phyloP scores from a whole-genome alignment of 1,140 invertebrate genomes.

The Drosophila funebris region DNA sequence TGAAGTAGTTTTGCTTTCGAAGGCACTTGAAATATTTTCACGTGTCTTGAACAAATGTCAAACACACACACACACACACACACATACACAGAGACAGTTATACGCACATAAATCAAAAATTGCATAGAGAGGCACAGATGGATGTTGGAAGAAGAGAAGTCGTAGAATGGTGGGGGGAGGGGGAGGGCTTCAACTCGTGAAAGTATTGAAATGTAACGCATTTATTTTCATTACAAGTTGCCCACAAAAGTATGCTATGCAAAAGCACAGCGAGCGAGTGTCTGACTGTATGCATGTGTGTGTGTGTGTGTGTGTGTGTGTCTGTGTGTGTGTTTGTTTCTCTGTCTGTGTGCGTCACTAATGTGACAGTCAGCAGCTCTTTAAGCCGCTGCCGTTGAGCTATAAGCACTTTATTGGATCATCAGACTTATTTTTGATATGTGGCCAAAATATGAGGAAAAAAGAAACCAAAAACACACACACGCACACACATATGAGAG shows the following conservation, averaged over 20 bases:
- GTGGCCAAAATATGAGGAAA: conserved; percentile 58
- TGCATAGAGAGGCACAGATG: conserved; percentile 18
- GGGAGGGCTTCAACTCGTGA: conserved; percentile 27
- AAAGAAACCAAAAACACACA: neutral
- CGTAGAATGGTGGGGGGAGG: neutral
- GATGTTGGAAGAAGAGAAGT: no score
- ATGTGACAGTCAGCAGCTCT: conserved; percentile 58
- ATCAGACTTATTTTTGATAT: conserved; percentile 82
- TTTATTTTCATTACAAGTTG: conserved; percentile 76
- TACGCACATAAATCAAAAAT: conserved; percentile 75
- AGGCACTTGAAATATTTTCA: conserved; percentile 74
- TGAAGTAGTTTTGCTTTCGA: conserved; percentile 62
- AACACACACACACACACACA: conserved; percentile 44
- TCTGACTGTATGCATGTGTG: neutral
- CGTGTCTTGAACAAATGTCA: conserved; percentile 78
- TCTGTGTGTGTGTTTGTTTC: neutral
- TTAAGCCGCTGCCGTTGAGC: conserved; percentile 73
- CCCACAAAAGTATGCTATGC: conserved; percentile 72
- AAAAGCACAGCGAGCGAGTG: conserved; percentile 45
- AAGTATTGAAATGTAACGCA: conserved; percentile 82
- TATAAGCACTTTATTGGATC: conserved; percentile 80
- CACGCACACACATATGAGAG: neutral
- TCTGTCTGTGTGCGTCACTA: conserved; percentile 48
- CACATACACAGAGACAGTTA: neutral
- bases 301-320: neutral